A percentile compares a stretch with the other conserved stretches of the same genome.
phyloP scores from a whole-genome alignment of 2,113 vertebrate genomes.

The Pachyramphus minor region DNA sequence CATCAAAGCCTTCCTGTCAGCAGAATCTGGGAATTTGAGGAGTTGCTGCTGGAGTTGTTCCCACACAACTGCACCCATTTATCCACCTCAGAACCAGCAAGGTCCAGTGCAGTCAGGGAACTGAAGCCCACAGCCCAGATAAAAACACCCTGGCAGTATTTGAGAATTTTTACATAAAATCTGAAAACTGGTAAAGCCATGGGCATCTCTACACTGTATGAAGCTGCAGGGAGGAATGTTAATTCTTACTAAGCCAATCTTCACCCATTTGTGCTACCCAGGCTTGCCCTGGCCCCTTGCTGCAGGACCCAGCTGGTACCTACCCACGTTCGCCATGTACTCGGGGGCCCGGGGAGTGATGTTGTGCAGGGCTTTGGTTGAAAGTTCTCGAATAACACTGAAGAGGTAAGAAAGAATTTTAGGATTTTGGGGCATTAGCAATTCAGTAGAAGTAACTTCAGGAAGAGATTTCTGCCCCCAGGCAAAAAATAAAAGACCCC shows the following conservation, averaged over 20 bases:
- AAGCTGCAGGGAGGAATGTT: neutral
- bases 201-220: too few species aligned
- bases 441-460: neutral
- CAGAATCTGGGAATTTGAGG: neutral
- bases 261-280: neutral
- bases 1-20: neutral
- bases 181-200: neutral
- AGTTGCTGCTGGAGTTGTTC: neutral
- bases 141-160: neutral
- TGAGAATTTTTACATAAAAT: neutral
- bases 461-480: neutral
- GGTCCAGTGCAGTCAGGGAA: neutral
- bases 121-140: neutral
- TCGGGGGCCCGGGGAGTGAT: conserved; percentile 81
- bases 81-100: neutral
- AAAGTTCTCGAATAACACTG: conserved; percentile 86
- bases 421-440: neutral
- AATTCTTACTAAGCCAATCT: neutral
- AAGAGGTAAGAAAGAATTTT: neutral
- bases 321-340: conserved; percentile 83
- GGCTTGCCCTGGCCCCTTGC: neutral
- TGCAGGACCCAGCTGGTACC: conserved; percentile 22
- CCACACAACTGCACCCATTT: neutral
- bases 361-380: conserved; percentile 87
- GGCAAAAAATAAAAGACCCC: neutral